These are phyloP conservation scores for Phalacrocorax aristotelis DNA, from an alignment of 2,113 vertebrate genomes.

Conservation along the genomic window DNA sequence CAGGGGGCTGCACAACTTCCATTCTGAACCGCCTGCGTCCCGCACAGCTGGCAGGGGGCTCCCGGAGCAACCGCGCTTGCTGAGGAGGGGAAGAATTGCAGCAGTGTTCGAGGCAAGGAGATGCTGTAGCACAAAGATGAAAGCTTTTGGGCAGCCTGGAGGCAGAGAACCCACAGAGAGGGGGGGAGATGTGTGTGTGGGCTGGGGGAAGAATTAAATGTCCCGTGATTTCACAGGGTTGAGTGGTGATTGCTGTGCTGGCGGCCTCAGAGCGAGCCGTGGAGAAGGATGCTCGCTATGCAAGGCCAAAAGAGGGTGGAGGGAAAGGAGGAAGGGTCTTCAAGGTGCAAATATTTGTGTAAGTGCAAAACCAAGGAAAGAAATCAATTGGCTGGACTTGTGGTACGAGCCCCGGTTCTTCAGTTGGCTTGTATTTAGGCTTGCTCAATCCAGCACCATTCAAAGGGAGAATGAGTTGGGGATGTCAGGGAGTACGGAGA, in stretches of 20 bases:
- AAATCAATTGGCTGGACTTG: neutral
- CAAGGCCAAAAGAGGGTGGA: neutral
- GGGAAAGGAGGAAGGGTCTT: neutral
- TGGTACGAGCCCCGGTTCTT: neutral
- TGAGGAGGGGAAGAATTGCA: neutral
- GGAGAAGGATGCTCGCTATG: neutral
- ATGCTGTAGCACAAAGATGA: neutral
- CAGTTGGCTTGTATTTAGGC: neutral
- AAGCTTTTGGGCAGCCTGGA: neutral
- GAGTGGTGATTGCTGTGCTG: neutral
- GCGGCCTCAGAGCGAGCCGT: rapidly evolving
- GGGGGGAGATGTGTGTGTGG: rapidly evolving
- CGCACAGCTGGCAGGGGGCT: neutral
- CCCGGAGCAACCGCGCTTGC: neutral
- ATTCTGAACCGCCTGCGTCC: neutral
- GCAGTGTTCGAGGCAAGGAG: neutral
- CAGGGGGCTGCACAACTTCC: neutral
- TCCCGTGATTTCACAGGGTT: neutral
- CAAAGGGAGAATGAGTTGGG: neutral
- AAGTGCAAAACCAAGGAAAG: neutral
- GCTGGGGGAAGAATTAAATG: neutral
- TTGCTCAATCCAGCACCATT: neutral
- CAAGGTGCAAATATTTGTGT: neutral
- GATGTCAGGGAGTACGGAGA: neutral
- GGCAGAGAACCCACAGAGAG: neutral